Evolutionary conservation across 1,140 invertebrate genomes (phyloP).

Genomic region (Bicyclus anynana): DNA sequence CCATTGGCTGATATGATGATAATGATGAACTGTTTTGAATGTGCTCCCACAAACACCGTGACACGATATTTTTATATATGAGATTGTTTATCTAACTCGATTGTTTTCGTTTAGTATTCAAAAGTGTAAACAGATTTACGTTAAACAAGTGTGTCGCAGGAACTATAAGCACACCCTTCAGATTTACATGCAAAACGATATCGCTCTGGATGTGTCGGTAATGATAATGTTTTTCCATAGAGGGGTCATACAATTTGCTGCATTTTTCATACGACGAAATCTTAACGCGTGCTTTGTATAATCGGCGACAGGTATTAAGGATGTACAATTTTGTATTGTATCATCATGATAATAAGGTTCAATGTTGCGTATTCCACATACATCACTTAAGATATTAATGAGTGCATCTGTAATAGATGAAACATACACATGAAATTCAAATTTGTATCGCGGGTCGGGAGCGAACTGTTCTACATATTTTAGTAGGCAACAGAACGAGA

Average conservation of each 20-base stretch:
- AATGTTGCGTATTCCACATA: conserved; percentile 44
- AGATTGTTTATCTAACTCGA: background rate
- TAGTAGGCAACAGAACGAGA: conserved; percentile 72
- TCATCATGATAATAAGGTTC: conserved; percentile 31
- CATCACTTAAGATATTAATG: conserved; percentile 76
- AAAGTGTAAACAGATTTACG: conserved; percentile 11
- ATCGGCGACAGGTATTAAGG: conserved; percentile 29
- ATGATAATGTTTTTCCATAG: conserved; percentile 72
- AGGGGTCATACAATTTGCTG: conserved; percentile 70
- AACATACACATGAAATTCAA: conserved; percentile 76
- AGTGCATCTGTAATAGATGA: conserved; percentile 75
- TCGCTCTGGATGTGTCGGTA: conserved; percentile 44
- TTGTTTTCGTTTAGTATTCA: background rate
- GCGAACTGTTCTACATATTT: conserved; percentile 71
- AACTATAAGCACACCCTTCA: conserved; percentile 41
- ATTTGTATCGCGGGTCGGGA: conserved; percentile 67
- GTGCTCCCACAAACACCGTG: too few relatives aligned
- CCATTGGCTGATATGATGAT: too few relatives aligned
- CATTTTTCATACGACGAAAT: conserved; percentile 70
- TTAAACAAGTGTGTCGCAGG: conserved; percentile 9
- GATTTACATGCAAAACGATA: conserved; percentile 70
- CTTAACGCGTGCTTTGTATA: conserved; percentile 59
- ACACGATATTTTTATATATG: too few relatives aligned
- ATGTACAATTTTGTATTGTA: conserved; percentile 7
- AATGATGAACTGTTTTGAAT: too few relatives aligned